Conservation (phyloP, 1,140 invertebrate species). For the Sipha flava region DNA sequence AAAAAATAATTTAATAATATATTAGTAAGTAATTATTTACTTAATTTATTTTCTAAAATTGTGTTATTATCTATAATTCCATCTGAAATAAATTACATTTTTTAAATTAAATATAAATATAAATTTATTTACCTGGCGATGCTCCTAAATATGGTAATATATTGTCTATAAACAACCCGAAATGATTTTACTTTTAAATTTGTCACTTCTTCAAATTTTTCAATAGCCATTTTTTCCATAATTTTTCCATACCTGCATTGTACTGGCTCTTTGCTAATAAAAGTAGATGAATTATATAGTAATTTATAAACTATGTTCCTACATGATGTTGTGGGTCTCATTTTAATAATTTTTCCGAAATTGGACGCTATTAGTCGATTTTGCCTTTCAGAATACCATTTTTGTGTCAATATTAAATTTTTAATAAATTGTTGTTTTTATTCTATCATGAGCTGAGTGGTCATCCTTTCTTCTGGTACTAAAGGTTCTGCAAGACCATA, state of each 20-base stretch:
- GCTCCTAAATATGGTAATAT: neutral
- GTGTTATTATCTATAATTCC: neutral
- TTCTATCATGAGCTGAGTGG: neutral
- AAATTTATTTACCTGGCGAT: neutral
- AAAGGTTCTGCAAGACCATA: neutral
- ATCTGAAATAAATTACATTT: neutral
- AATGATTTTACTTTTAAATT: neutral
- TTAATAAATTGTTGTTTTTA: neutral
- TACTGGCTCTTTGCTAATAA: neutral
- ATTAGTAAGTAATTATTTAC: neutral
- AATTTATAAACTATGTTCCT: neutral
- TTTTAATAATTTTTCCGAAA: neutral
- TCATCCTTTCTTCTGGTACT: neutral
- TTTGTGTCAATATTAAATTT: neutral
- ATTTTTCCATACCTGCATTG: neutral
- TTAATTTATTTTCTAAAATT: neutral
- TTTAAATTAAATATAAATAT: neutral
- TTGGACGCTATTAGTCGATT: neutral
- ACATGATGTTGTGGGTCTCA: neutral
- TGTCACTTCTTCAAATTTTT: neutral
- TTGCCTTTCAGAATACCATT: neutral
- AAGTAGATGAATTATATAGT: neutral
- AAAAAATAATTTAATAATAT: neutral
- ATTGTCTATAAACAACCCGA: neutral
- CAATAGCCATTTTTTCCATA: neutral